Evolutionary conservation across 2,888 invertebrate species (phyloP).

Genomic region (Meta bourneti): DNA sequence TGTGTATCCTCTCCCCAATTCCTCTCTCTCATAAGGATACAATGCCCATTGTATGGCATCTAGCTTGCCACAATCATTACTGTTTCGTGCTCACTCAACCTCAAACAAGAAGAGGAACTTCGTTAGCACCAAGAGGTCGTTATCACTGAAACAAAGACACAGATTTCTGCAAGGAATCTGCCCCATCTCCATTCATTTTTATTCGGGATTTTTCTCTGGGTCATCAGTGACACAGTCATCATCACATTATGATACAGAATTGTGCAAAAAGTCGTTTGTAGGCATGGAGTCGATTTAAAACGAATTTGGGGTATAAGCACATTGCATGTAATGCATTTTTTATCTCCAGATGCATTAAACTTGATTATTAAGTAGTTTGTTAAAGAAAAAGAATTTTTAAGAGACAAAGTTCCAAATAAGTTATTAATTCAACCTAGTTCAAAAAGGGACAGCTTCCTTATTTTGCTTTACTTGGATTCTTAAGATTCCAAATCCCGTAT

Average conservation of each 20-base stretch:
- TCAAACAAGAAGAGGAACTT: constrained; percentile 12
- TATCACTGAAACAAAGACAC: constrained; percentile 45
- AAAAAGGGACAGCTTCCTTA: too few relatives aligned
- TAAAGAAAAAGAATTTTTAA: too few relatives aligned
- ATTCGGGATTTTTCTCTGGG: neutral
- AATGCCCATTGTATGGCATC: constrained; percentile 30
- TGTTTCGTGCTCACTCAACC: constrained; percentile 15
- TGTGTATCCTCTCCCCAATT: neutral
- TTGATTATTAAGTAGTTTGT: neutral
- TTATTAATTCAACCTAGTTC: too few relatives aligned
- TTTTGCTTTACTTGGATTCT: too few relatives aligned
- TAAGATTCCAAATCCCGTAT: too few relatives aligned
- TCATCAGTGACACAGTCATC: neutral
- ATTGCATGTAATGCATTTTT: neutral
- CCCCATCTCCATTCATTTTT: neutral
- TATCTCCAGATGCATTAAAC: neutral
- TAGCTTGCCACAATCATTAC: neutral
- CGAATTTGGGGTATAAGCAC: neutral
- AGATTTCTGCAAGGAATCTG: neutral
- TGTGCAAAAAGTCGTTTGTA: neutral
- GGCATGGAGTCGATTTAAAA: neutral
- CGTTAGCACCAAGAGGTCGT: constrained; percentile 35
- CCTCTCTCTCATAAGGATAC: constrained; percentile 1
- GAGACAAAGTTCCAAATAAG: too few relatives aligned
- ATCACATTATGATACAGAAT: neutral